Conservation (phyloP, 1,140 invertebrate species). For the Archegozetes longisetosus region DNA sequence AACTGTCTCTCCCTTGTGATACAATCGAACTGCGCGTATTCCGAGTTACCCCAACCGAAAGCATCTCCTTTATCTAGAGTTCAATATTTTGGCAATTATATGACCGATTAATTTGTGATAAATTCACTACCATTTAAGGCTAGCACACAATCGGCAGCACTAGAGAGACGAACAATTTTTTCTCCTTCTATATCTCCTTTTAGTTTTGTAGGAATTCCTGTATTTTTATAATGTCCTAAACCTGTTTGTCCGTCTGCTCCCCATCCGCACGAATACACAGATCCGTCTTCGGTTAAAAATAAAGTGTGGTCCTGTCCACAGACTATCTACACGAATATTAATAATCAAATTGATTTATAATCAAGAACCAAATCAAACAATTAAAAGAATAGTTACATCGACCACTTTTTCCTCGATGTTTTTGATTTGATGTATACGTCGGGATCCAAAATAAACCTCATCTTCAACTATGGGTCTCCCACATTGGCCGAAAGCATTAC, state of each 20-base stretch:
- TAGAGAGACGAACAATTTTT: conserved; percentile 61
- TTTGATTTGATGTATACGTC: conserved; percentile 45
- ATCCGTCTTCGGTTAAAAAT: conserved; percentile 57
- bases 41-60: conserved; percentile 94
- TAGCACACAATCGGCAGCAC: conserved; percentile 65
- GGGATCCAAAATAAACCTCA: conserved; percentile 53
- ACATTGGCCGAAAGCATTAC: conserved; percentile 89
- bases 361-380: neutral
- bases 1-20: conserved; percentile 26
- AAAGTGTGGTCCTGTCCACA: conserved; percentile 79
- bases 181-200: conserved; percentile 66
- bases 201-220: conserved; percentile 33
- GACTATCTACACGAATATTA: conserved; percentile 37
- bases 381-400: conserved; percentile 13
- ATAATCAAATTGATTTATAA: neutral
- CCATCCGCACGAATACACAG: conserved; percentile 78
- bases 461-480: conserved; percentile 58
- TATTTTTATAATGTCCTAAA: conserved; percentile 45
- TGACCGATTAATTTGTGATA: neutral
- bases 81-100: conserved; percentile 11
- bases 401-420: conserved; percentile 21
- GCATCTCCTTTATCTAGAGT: conserved; percentile 65
- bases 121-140: conserved; percentile 56
- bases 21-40: conserved; percentile 63
- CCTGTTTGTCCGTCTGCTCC: conserved; percentile 90